A percentile compares a stretch with the other conserved stretches of the same genome.
Conservation (phyloP, 1,140 invertebrate genomes). For the Cheumatopsyche charites region DNA sequence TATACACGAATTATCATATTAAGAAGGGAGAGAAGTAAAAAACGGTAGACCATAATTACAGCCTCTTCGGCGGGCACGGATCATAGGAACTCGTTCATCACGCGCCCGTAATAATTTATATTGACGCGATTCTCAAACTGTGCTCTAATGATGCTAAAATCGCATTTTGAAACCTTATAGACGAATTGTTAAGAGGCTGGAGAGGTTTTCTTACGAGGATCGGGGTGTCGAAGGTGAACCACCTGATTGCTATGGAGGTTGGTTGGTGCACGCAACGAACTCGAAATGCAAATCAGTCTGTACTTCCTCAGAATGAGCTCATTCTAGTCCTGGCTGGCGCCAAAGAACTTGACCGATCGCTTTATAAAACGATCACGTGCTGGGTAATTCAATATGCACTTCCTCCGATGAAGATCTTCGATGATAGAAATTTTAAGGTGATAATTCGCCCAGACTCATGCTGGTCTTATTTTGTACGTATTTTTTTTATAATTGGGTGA, state of each 20-base stretch:
- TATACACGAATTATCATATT: slow-evolving; percentile 26
- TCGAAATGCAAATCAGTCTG: slow-evolving; percentile 17
- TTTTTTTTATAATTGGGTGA: too few species aligned
- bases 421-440: too few species aligned
- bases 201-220: too few species aligned
- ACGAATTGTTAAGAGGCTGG: too few species aligned
- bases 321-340: slow-evolving; percentile 8
- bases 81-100: slow-evolving; percentile 15
- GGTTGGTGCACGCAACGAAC: neutral
- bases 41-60: slow-evolving; percentile 21
- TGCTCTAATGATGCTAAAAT: neutral
- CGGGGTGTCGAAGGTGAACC: slow-evolving; percentile 13
- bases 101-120: slow-evolving; percentile 14
- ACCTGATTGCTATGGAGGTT: slow-evolving; percentile 5
- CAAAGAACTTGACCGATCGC: neutral
- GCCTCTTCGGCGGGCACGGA: neutral
- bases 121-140: neutral
- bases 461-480: too few species aligned
- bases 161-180: too few species aligned
- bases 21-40: neutral
- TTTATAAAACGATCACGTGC: slow-evolving; percentile 13
- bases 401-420: too few species aligned
- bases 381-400: slow-evolving; percentile 13
- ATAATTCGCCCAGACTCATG: too few species aligned
- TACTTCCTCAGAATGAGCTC: slow-evolving; percentile 3